These are phyloP conservation scores for Leptinotarsa texana DNA, from an alignment of 1,140 invertebrate species.

Conservation along the genomic window DNA sequence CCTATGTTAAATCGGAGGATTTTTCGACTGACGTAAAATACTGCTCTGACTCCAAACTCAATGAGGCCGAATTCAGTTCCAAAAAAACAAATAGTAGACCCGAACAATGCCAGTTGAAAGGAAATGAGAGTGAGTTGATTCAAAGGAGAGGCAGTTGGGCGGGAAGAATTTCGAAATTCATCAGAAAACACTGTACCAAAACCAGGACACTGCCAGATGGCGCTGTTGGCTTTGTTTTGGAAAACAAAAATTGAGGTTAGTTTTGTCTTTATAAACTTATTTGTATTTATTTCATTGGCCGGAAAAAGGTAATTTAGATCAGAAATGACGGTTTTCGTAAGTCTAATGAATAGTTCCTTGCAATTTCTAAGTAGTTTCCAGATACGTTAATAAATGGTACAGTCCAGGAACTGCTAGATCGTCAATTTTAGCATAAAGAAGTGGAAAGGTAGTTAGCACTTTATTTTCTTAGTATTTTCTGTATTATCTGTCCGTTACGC, in stretches of 20 bases:
- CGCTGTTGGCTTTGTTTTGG: conserved; percentile 2
- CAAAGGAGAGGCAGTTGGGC: conserved; percentile 36
- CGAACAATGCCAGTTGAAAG: not conserved
- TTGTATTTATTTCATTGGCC: conserved; percentile 5
- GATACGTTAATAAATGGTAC: not conserved
- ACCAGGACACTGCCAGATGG: conserved; percentile 9
- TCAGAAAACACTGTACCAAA: conserved; percentile 38
- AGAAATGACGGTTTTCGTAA: not conserved
- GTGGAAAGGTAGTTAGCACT: not conserved
- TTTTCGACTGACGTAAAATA: conserved; percentile 22
- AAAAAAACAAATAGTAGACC: not conserved
- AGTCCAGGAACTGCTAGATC: not conserved
- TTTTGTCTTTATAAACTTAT: conserved; percentile 15
- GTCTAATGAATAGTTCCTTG: not conserved
- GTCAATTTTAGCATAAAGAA: not conserved
- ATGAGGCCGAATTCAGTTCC: conserved; percentile 8
- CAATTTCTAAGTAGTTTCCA: not conserved
- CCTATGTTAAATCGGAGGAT: conserved; percentile 36
- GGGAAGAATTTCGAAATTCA: conserved; percentile 46
- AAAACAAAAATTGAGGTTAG: conserved; percentile 36
- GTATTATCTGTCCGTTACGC: too few species aligned
- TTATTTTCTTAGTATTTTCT: too few species aligned
- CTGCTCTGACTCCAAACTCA: conserved; percentile 30
- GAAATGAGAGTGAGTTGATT: conserved; percentile 20
- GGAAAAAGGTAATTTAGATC: not conserved